Conservation (phyloP, 2,888 invertebrate species). For the Coleophora flavipennella region DNA sequence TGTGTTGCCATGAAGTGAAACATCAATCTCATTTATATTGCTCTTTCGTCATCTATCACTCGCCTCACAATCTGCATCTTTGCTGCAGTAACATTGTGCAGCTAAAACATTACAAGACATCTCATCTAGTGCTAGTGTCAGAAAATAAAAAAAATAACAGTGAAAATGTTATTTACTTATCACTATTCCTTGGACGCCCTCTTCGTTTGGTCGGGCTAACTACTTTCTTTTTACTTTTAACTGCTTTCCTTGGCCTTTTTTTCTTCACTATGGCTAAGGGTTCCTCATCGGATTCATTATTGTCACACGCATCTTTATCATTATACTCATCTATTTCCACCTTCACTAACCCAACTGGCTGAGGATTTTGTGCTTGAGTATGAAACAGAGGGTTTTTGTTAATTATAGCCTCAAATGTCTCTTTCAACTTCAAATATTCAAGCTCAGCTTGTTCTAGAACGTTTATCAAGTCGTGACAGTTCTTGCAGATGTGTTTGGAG, state of each 20-base stretch:
- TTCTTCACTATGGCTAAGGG: conserved; percentile 48
- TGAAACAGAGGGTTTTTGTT: conserved; percentile 54
- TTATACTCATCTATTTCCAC: conserved; percentile 19
- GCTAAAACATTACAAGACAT: no score
- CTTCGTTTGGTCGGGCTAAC: conserved; percentile 24
- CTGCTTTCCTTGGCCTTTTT: conserved; percentile 36
- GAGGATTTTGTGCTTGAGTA: conserved; percentile 15
- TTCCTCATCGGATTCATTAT: conserved; percentile 36
- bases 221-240: conserved; percentile 45
- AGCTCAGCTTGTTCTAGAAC: conserved; percentile 52
- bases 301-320: conserved; percentile 3
- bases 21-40: no score
- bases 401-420: conserved; percentile 49
- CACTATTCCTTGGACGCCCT: conserved; percentile 8
- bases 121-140: no score
- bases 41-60: no score
- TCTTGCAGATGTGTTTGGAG: conserved; percentile 41
- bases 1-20: no score
- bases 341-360: conserved; percentile 25
- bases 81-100: no score
- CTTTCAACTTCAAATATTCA: conserved; percentile 49
- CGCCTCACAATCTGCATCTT: no score
- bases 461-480: conserved; percentile 49
- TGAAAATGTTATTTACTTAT: background rate
- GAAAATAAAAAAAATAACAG: no score